Evolutionary conservation across 2,113 vertebrate species (phyloP).

Genomic region (Oreochromis spilurus): DNA sequence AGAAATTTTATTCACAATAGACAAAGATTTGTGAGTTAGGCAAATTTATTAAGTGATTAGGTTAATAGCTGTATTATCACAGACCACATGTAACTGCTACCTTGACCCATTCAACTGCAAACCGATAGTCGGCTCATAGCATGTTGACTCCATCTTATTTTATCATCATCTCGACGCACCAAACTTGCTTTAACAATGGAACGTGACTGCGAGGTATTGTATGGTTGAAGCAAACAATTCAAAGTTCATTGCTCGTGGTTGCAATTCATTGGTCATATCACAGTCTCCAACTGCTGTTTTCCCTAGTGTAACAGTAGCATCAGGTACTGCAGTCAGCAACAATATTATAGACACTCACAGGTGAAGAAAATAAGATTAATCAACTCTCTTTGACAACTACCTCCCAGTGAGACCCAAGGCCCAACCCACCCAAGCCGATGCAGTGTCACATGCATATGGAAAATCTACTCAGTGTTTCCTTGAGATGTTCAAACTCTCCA

Average conservation of each 20-base stretch:
- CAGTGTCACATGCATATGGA: neutral
- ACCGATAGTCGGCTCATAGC: neutral
- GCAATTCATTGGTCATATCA: neutral
- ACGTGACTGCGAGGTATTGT: fast-evolving
- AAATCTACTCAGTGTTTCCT: neutral
- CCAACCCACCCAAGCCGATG: neutral
- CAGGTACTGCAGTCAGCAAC: neutral
- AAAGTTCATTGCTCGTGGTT: neutral
- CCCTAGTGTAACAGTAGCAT: neutral
- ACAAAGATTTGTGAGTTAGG: neutral
- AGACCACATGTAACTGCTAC: neutral
- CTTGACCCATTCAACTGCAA: too few species aligned
- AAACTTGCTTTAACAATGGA: neutral
- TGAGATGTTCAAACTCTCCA: neutral
- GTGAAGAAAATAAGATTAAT: neutral
- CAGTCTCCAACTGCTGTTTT: neutral
- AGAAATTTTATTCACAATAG: neutral
- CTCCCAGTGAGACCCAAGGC: neutral
- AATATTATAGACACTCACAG: neutral
- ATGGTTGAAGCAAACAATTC: neutral
- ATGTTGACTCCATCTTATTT: neutral
- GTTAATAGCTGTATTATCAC: neutral
- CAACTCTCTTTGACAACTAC: neutral
- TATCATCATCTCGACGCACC: neutral
- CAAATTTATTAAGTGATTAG: neutral